Evolutionary conservation across 2,888 invertebrate genomes (phyloP).

Genomic region (Andrena hattorfiana): DNA sequence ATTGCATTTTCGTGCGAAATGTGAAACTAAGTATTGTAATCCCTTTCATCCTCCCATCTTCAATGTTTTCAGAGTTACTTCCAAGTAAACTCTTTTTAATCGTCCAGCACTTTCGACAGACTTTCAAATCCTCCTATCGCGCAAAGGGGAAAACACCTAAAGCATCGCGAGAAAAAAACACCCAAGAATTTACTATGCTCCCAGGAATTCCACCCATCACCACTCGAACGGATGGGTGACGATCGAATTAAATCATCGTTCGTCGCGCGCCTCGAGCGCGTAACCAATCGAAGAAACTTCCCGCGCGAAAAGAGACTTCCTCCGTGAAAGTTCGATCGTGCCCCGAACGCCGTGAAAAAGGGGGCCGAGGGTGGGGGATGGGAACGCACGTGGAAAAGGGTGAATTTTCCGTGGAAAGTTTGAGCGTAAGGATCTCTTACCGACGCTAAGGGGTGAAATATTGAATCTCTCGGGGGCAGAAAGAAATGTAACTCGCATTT

Average conservation of each 20-base stretch:
- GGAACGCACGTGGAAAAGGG: slow-evolving; percentile 37
- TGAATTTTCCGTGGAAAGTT: slow-evolving; percentile 59
- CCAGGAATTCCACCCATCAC: neutral
- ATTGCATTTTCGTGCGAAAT: too few species aligned
- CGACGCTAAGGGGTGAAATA: slow-evolving; percentile 64
- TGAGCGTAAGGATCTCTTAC: slow-evolving; percentile 57
- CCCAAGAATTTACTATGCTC: neutral
- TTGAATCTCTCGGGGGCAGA: slow-evolving; percentile 58
- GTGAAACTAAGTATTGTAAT: too few species aligned
- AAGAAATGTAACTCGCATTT: slow-evolving; percentile 67
- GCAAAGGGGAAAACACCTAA: too few species aligned
- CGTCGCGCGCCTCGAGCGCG: neutral
- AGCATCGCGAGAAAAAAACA: neutral
- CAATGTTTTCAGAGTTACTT: too few species aligned
- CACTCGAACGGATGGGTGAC: slow-evolving; percentile 4
- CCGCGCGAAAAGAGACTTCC: slow-evolving; percentile 10
- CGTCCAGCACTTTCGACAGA: too few species aligned
- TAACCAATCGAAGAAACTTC: slow-evolving; percentile 20
- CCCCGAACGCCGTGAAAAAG: slow-evolving; percentile 9
- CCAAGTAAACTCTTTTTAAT: too few species aligned
- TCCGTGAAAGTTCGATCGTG: slow-evolving; percentile 36
- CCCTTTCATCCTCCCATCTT: too few species aligned
- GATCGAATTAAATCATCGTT: slow-evolving; percentile 35
- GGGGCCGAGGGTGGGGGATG: neutral
- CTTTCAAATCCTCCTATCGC: too few species aligned